phyloP scores from a whole-genome alignment of 2,113 vertebrate genomes.

The Cryptomyrus ogoouensis region DNA sequence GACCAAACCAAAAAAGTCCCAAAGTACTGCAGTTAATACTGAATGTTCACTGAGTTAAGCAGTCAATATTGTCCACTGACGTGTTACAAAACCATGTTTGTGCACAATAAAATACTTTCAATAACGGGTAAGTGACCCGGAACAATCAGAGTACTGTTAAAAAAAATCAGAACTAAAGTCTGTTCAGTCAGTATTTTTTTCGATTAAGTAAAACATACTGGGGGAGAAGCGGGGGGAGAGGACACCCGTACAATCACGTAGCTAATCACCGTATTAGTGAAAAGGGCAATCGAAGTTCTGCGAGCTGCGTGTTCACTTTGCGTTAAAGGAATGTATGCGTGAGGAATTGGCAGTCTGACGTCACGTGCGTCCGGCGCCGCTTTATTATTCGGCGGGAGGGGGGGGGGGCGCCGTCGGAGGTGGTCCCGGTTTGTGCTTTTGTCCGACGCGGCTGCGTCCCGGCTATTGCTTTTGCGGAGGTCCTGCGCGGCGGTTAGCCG shows the following conservation, averaged over 20 bases:
- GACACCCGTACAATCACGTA: conserved; percentile 50
- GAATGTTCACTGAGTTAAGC: conserved; percentile 42
- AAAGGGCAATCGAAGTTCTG: conserved; percentile 33
- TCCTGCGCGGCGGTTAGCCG: conserved; percentile 33
- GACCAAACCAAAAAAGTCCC: conserved; percentile 52
- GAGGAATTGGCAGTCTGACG: conserved; percentile 33
- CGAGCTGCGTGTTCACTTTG: conserved; percentile 1
- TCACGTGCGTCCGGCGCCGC: background rate
- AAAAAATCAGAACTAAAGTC: conserved; percentile 31
- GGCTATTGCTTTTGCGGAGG: conserved; percentile 17
- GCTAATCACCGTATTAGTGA: conserved; percentile 44
- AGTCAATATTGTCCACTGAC: conserved; percentile 47
- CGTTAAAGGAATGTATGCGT: conserved; percentile 29
- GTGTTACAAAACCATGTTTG: conserved; percentile 40
- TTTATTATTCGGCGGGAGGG: background rate
- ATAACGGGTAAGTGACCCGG: conserved; percentile 18
- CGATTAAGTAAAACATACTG: conserved; percentile 29
- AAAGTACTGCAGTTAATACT: conserved; percentile 56
- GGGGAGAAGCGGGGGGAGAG: conserved; percentile 28
- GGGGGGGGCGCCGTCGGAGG: background rate
- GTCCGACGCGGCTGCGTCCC: background rate
- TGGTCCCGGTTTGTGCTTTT: conserved; percentile 14
- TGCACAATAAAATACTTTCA: conserved; percentile 30
- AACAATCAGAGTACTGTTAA: conserved; percentile 33
- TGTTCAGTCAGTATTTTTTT: conserved; percentile 34